phyloP scores from a whole-genome alignment of 1,140 invertebrate genomes.

The Coelopa frigida region DNA sequence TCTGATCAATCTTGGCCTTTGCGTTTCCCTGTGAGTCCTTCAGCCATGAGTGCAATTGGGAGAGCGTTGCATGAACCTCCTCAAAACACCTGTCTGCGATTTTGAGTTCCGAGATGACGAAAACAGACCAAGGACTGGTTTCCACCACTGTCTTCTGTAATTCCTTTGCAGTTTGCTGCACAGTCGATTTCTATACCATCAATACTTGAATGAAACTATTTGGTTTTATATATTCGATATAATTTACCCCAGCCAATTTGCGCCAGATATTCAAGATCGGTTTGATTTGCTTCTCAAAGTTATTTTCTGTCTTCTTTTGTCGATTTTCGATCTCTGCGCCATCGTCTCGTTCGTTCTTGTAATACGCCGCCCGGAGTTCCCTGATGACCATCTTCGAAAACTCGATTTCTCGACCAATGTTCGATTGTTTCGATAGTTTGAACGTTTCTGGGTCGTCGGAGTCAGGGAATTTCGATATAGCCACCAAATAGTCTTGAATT shows the following conservation, averaged over 20 bases:
- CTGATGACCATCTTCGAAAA: constrained; percentile 27
- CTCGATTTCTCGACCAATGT: constrained; percentile 30
- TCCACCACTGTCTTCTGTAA: constrained; percentile 24
- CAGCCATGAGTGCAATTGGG: constrained; percentile 25
- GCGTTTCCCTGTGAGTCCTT: constrained; percentile 20
- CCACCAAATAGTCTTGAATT: constrained; percentile 55
- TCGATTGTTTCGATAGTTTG: constrained; percentile 57
- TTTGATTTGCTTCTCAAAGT: constrained; percentile 52
- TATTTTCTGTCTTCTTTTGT: constrained; percentile 32
- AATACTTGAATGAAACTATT: background rate
- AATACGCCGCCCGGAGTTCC: constrained; percentile 30
- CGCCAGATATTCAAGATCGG: constrained; percentile 71
- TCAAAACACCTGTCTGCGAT: constrained; percentile 22
- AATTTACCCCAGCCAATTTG: constrained; percentile 53
- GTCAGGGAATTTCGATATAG: constrained; percentile 60
- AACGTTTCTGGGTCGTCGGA: constrained; percentile 64
- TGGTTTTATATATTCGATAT: background rate
- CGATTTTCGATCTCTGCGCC: background rate
- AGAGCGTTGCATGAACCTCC: constrained; percentile 30
- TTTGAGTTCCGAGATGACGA: constrained; percentile 30
- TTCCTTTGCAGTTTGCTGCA: constrained; percentile 21
- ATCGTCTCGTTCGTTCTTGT: constrained; percentile 16
- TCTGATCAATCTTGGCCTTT: constrained; percentile 11
- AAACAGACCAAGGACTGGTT: constrained; percentile 54
- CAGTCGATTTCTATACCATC: constrained; percentile 24